Conservation (phyloP, 2,888 invertebrate species). For the Ochropleura plecta region DNA sequence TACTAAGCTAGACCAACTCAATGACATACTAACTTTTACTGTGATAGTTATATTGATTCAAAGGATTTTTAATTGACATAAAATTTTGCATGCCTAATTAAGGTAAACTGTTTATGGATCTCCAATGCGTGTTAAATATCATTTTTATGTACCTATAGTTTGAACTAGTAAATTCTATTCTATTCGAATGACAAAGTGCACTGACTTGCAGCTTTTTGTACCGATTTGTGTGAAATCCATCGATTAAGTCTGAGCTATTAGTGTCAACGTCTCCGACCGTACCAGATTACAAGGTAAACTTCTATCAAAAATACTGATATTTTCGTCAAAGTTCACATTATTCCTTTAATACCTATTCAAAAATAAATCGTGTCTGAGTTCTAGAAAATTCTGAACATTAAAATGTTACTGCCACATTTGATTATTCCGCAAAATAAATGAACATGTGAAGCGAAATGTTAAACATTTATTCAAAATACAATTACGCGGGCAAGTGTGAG, state of each 20-base stretch:
- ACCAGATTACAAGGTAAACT: neutral
- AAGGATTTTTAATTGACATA: too few relatives aligned
- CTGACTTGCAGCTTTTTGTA: neutral
- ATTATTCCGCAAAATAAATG: conserved; percentile 1
- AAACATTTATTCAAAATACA: conserved; percentile 49
- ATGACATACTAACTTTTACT: too few relatives aligned
- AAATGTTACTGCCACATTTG: neutral
- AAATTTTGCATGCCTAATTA: too few relatives aligned
- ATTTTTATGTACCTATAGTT: too few relatives aligned
- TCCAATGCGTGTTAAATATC: too few relatives aligned
- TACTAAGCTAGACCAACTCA: neutral
- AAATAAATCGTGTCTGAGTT: neutral
- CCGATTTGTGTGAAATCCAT: neutral
- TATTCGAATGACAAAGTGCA: neutral
- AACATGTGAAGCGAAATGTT: conserved; percentile 20
- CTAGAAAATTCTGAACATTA: neutral
- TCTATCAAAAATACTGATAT: conserved; percentile 3
- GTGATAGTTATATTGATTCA: too few relatives aligned
- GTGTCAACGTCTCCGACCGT: neutral
- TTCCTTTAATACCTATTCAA: neutral
- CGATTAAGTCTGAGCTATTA: neutral
- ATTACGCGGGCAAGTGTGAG: conserved; percentile 42
- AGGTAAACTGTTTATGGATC: too few relatives aligned
- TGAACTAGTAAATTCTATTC: too few relatives aligned
- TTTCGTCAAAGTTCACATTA: neutral